Evolutionary conservation across 1,140 invertebrate genomes (phyloP), one percentile per base, ranked within the genome.

Genomic region (Pantala flavescens): DNA sequence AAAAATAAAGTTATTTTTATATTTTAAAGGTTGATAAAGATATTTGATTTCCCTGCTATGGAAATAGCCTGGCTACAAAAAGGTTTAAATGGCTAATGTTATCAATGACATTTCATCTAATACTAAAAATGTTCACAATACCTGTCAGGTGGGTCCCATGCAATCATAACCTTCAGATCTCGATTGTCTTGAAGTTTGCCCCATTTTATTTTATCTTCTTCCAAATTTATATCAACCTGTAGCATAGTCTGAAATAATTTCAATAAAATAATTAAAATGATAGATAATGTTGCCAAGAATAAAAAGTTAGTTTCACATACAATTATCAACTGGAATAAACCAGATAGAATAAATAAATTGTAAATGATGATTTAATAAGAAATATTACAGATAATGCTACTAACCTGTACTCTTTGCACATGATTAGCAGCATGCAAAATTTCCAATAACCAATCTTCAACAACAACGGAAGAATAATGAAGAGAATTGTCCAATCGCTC

Each of bases 401-500:
- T 70, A 73, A 77, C 75, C 63, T 77, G 74, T 23, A 76, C 73
- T 2, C 74, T 70, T 74, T 76, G 73, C 9, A 23, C 49, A 70
- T 77, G 82, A 75, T 81, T 82, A 42, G 82, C 81, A 72, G 86
- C 81, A 77, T 86, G 82, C 42, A 93, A 87, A 75, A 96, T 82
- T 80, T 93, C 91, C 36, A 95, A 83, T 28, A 96, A 82, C 82
- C 92, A 90, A 75, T 90, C 89, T 83, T 97, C 95, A 23, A 92
- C 86, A 0, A 88, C 90, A 21, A 90, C 88, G 76, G 87, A 85
- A 11, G 90, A 88, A 82, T 91, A 91, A 83, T 96, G 93, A 71
- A 94, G 84, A 75, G 95, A 97, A 79, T 91, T 90, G 76, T 92
- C 89, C 43, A 98, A 82, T 74, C 90, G 85, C 80, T 93, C 89